Conservation (phyloP, 2,888 invertebrate genomes). For the Brachycybe producta region DNA sequence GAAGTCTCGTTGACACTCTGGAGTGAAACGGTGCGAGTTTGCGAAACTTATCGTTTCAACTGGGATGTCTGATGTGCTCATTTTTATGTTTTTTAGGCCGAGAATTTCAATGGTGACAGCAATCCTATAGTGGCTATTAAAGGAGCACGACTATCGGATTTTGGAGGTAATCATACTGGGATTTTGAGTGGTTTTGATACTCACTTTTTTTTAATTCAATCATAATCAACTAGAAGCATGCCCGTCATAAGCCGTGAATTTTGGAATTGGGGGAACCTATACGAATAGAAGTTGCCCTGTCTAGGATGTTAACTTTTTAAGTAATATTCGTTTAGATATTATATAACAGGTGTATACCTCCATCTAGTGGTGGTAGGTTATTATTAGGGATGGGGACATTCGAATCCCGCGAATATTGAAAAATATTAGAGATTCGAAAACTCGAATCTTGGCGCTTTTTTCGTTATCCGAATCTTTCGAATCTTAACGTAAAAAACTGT, state of each 20-base stretch:
- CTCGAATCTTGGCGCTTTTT: too few species aligned
- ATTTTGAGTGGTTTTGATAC: slow-evolving; percentile 3
- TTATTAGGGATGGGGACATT: too few species aligned
- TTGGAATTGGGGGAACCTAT: too few species aligned
- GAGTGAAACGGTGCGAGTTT: slow-evolving; percentile 47
- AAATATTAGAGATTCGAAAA: too few species aligned
- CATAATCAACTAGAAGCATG: slow-evolving; percentile 45
- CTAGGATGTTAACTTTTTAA: too few species aligned
- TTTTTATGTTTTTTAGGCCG: slow-evolving; percentile 45
- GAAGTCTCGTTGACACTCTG: slow-evolving; percentile 73
- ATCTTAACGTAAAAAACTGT: too few species aligned
- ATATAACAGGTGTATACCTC: too few species aligned
- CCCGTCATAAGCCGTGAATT: too few species aligned
- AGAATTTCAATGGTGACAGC: slow-evolving; percentile 58
- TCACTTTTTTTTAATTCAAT: neutral
- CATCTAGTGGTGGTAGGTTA: too few species aligned
- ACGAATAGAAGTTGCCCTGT: neutral
- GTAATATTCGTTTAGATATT: too few species aligned
- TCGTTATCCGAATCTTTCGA: too few species aligned
- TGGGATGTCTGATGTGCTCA: neutral
- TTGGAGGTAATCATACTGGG: slow-evolving; percentile 48
- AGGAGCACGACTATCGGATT: slow-evolving; percentile 72
- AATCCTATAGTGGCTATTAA: slow-evolving; percentile 78
- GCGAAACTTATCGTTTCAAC: neutral
- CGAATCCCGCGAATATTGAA: too few species aligned